Percentiles rank a stretch among this genome's conserved stretches.
Evolutionary conservation across 1,140 invertebrate species (phyloP).

Genomic region (Drosophila hydei): DNA sequence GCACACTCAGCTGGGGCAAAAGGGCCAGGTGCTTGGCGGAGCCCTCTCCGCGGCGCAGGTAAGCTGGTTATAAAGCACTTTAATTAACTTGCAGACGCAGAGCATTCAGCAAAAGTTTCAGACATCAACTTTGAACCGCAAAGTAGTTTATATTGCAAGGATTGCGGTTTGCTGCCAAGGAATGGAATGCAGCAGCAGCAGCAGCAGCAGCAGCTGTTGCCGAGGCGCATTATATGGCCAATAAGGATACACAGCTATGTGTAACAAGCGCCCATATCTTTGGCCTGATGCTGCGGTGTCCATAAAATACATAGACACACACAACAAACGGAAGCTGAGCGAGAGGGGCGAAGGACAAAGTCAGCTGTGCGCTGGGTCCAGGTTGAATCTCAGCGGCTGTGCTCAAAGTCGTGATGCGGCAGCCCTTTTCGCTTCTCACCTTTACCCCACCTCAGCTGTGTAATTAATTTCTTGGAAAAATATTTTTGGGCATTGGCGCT

Average conservation of each 20-base stretch:
- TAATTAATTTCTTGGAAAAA: conserved; percentile 75
- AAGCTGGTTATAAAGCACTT: conserved; percentile 70
- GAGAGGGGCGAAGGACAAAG: too few relatives aligned
- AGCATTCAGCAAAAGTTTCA: conserved; percentile 70
- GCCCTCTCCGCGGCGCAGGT: neutral
- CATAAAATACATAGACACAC: conserved; percentile 36
- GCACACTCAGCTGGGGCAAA: neutral
- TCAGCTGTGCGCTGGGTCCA: neutral
- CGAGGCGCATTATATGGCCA: conserved; percentile 64
- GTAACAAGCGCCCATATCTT: conserved; percentile 32
- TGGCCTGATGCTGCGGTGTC: conserved; percentile 40
- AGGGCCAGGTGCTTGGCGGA: neutral
- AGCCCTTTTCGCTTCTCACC: conserved; percentile 5
- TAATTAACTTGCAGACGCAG: conserved; percentile 79
- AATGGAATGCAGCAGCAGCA: conserved; percentile 61
- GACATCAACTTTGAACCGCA: conserved; percentile 80
- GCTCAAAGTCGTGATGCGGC: neutral
- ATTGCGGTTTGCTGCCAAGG: conserved; percentile 51
- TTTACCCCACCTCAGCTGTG: conserved; percentile 20
- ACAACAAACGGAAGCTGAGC: too few relatives aligned
- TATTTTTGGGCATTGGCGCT: conserved; percentile 49
- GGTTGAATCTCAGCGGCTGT: neutral
- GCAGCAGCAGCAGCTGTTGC: conserved; percentile 4
- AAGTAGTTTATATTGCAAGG: conserved; percentile 76
- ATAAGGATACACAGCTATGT: conserved; percentile 67